Evolutionary conservation across 2,797 vertebrate species (phyloP), one percentile per base, ranked within the genome.

Genomic region (Neosalanx taihuensis): DNA sequence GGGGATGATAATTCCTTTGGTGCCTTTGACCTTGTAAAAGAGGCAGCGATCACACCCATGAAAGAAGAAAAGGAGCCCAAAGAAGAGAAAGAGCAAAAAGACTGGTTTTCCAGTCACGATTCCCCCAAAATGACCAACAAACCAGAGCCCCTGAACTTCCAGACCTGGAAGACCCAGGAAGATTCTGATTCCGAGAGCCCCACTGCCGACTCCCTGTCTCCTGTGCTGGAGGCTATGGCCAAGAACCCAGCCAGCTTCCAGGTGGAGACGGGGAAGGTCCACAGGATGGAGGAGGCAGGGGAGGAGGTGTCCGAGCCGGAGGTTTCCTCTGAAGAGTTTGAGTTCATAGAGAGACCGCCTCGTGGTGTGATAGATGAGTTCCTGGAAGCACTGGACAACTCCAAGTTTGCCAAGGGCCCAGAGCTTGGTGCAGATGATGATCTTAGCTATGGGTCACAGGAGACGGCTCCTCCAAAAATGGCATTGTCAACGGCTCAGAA

Each of bases 11-110:
- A 83, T 74, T 92, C 92, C 81, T 95, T 96, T 64, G 94, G 93
- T 7, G 93, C 94, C 0, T 98, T 96, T 70, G 96, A 98, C 82
- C 92, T 98, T 20, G 94, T 98, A 68, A 97, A 97, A 83, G 95
- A 92, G 83, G 94, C 93, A 0, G 94, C 94, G 35, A 69, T 73
- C 9, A 77, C 71, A 1, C 2, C 69, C 6, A 81, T 85, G 64
- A 77, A 74, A 53, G 83, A 89, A 72, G 94, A 79, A 46, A 88
- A 87, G 65, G 82, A 83, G 41, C 41, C 41, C 53, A 83, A 89
- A 72, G 94, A 79, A 46, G 88, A 87, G 65, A 83, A 83, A 0
- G 87, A 90, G 69, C 85, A 90, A 82, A 90, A 88, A 66, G 89
- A 90, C 79, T 91, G 86, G 89, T 90, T 91, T 49, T 87, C 86